Evolutionary conservation across 2,113 vertebrate genomes (phyloP).

Genomic region (Myrmophylax atrothorax): DNA sequence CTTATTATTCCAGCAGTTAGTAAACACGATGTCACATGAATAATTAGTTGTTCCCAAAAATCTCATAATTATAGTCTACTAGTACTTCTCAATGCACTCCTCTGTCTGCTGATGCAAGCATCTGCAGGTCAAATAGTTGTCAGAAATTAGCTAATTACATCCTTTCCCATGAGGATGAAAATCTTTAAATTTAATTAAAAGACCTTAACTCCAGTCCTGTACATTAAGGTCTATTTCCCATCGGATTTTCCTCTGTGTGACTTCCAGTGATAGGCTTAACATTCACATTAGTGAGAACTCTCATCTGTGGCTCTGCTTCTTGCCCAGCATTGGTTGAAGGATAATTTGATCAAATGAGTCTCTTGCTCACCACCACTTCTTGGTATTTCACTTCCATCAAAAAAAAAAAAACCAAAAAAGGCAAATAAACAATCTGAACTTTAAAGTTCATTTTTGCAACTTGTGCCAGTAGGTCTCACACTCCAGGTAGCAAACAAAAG

Average conservation of each 20-base stretch:
- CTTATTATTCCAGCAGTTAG: background rate
- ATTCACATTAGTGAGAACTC: slow-evolving; percentile 35
- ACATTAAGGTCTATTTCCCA: slow-evolving; percentile 62
- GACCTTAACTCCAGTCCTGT: slow-evolving; percentile 68
- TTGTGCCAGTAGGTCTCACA: slow-evolving; percentile 7
- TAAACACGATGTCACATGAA: slow-evolving; percentile 49
- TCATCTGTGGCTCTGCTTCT: slow-evolving; percentile 13
- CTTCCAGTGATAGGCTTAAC: slow-evolving; percentile 25
- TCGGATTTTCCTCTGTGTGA: slow-evolving; percentile 44
- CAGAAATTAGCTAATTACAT: slow-evolving; percentile 78
- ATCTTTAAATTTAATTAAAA: slow-evolving; percentile 81
- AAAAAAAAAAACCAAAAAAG: background rate
- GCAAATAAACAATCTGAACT: slow-evolving; percentile 29
- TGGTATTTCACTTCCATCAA: slow-evolving; percentile 19
- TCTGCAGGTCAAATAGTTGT: slow-evolving; percentile 70
- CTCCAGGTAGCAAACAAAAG: background rate
- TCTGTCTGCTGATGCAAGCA: slow-evolving; percentile 67
- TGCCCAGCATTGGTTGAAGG: background rate
- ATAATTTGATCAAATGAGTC: slow-evolving; percentile 38
- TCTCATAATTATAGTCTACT: slow-evolving; percentile 64
- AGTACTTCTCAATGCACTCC: slow-evolving; percentile 54
- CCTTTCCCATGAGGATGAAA: slow-evolving; percentile 67
- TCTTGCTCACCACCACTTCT: background rate
- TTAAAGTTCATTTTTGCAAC: slow-evolving; percentile 48
- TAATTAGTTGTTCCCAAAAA: slow-evolving; percentile 43